Evolutionary conservation across 2,797 vertebrate species (phyloP), one percentile per base, ranked within the genome.

Genomic region (Acanthiza pusilla): DNA sequence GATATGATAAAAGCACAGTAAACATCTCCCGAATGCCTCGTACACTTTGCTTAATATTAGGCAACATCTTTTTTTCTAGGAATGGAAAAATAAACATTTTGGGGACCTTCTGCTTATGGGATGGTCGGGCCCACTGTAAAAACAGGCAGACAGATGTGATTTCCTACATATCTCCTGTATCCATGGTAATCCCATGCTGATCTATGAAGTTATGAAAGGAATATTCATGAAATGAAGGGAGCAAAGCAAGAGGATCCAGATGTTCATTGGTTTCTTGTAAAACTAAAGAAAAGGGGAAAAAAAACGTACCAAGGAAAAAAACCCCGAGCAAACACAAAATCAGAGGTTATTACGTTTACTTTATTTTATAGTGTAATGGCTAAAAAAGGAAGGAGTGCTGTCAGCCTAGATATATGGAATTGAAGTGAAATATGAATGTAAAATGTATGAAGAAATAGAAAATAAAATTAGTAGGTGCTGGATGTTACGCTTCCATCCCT

Each of bases 291-390:
- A 4, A 50, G 11, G 1, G 9, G 5, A 16, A 23, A 13, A 18
- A 23, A 38, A 18, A 3, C 3, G 5, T 4, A 29, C 29, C 5
- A 5, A 16, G 13, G 13, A 3, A 11, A 57, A 63, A 38, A 27
- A 1, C 0, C 0, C 5, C 14, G 51, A 70, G 13, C 7, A 77
- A 77, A 27, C 19, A 27, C 6, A 42, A 61, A 63, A 53, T 17
- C 43, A 38, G 25, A 16, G 12, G 2, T 36, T 71, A 20, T 34
- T 60, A 13, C 5, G 48, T 79, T 38, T 43, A 27, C 89, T 82
- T 83, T 26, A 36, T 67, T 84, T 16, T 3, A 1, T 7, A 12
- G 5, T 22, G 6, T 34, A 60, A 45, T 66, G 16, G 21, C 32
- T 11, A 20, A 30, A 81, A 43, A 65, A 32, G 15, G 60, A 67